Evolutionary conservation across 2,113 vertebrate species (phyloP).

Genomic region (Elephas maximus): DNA sequence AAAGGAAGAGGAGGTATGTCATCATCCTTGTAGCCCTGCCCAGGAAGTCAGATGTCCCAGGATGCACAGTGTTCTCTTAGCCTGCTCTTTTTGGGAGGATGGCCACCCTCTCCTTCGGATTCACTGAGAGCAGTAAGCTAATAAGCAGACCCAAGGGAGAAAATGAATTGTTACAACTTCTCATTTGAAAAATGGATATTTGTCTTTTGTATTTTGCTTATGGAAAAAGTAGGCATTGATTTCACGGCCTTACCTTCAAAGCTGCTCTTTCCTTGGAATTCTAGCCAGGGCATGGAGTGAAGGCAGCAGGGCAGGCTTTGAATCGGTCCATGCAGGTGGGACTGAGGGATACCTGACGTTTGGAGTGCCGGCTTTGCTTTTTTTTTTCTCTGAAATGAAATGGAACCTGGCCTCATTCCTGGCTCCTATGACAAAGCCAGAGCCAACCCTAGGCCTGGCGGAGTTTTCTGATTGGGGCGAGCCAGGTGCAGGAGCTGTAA

Average conservation of each 20-base stretch:
- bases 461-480: neutral
- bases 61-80: neutral
- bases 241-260: neutral
- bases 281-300: neutral
- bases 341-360: neutral
- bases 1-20: conserved; percentile 28
- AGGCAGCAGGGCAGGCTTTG: neutral
- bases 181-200: neutral
- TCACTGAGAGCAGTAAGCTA: conserved; percentile 59
- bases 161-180: neutral
- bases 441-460: neutral
- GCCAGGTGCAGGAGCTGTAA: neutral
- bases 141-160: neutral
- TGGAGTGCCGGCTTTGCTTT: neutral
- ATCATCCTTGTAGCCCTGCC: neutral
- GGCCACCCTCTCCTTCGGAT: neutral
- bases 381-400: neutral
- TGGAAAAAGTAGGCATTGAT: neutral
- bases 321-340: neutral
- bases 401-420: neutral
- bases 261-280: neutral
- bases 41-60: neutral
- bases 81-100: neutral
- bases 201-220: neutral
- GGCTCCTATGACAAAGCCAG: neutral